Evolutionary conservation across 2,888 invertebrate genomes (phyloP).

Genomic region (Agrenia bidenticulata): DNA sequence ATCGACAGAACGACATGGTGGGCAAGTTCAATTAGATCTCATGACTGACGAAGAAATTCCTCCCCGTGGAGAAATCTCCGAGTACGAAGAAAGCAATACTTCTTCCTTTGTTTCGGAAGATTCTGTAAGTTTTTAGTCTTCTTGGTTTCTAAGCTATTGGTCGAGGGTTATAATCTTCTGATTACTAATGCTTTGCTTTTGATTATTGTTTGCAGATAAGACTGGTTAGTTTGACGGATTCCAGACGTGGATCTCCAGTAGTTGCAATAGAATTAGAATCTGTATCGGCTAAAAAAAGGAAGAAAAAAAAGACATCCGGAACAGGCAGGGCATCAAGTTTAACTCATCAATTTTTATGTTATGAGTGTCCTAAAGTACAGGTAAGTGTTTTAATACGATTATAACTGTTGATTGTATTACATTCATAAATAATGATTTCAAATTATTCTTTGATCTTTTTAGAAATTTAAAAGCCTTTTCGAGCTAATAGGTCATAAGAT

Average conservation of each 20-base stretch:
- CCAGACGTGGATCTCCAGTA: conserved; percentile 4
- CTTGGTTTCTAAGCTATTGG: not conserved
- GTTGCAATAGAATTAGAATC: conserved; percentile 8
- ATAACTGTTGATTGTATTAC: not conserved
- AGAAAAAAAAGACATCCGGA: not conserved
- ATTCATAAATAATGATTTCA: conserved; percentile 3
- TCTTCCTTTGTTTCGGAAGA: conserved; percentile 49
- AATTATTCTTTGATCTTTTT: conserved; percentile 1
- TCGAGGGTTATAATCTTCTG: no score
- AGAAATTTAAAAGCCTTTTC: conserved; percentile 44
- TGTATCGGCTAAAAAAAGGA: conserved; percentile 1
- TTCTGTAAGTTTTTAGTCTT: conserved; percentile 31
- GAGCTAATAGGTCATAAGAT: conserved; percentile 43
- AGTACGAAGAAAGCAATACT: conserved; percentile 64
- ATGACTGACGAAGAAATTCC: conserved; percentile 85
- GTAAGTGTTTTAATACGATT: conserved; percentile 5
- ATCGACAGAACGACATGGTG: conserved; percentile 12
- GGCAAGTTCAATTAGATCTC: conserved; percentile 60
- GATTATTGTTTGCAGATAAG: conserved; percentile 7
- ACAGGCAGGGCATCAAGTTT: not conserved
- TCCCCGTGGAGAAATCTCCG: conserved; percentile 79
- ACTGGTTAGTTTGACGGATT: conserved; percentile 6
- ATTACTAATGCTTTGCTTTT: not conserved
- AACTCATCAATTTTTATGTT: conserved; percentile 36
- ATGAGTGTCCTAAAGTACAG: conserved; percentile 41